Evolutionary conservation across 1,140 invertebrate species (phyloP).

Genomic region (Drosophila pruinosa): DNA sequence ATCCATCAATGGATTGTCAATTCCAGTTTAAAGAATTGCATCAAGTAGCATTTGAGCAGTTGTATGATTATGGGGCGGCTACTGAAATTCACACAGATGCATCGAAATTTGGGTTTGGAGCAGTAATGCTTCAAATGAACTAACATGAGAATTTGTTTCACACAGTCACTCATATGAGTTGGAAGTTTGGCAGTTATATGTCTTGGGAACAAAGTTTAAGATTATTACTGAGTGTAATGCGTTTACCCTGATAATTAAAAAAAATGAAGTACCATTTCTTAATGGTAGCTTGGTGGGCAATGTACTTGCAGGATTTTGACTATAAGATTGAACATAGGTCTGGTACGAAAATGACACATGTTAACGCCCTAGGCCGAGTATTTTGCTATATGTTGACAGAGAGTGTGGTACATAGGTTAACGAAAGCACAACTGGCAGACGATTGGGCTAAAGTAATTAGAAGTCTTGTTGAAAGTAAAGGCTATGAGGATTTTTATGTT

Average conservation of each 20-base stretch:
- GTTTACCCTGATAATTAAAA: not conserved
- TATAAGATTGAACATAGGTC: not conserved
- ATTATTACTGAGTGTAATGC: not conserved
- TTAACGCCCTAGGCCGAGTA: not conserved
- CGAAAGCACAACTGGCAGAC: not conserved
- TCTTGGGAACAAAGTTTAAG: not conserved
- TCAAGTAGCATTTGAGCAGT: not conserved
- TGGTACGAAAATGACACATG: not conserved
- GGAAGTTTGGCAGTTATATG: not conserved
- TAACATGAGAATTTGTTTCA: not conserved
- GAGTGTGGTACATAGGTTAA: not conserved
- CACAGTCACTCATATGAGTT: not conserved
- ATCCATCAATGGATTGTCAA: not conserved
- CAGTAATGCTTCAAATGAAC: too few relatives aligned
- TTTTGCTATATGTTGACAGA: not conserved
- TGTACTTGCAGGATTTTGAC: not conserved
- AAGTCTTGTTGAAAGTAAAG: too few relatives aligned
- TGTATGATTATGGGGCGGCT: not conserved
- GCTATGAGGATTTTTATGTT: slow-evolving; percentile 1
- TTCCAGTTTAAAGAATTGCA: too few relatives aligned
- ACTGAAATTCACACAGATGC: not conserved
- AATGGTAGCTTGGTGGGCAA: not conserved
- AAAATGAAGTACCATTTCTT: not conserved
- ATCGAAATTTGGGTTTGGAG: not conserved
- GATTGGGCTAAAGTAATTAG: not conserved